phyloP scores from a whole-genome alignment of 2,888 invertebrate species.

The Lymantria monacha region DNA sequence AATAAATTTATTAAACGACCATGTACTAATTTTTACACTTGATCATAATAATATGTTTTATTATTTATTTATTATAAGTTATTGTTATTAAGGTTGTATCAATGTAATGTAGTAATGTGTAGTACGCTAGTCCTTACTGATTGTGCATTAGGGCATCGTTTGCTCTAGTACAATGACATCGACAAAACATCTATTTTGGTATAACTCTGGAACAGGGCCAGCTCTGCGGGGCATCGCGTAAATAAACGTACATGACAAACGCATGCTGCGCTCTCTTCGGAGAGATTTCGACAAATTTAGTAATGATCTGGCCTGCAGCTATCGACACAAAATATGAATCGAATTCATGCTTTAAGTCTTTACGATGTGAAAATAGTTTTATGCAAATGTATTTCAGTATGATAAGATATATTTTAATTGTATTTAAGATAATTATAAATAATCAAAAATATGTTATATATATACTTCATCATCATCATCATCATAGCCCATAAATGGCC shows the following conservation, averaged over 20 bases:
- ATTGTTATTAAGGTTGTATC: constrained; percentile 15
- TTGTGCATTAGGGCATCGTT: constrained; percentile 49
- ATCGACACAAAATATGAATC: constrained; percentile 35
- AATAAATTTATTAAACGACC: no score
- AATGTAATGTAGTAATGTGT: constrained; percentile 16
- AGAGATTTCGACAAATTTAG: constrained; percentile 60
- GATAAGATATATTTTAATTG: no score
- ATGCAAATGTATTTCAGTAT: no score
- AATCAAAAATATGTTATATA: no score
- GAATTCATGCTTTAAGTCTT: not conserved
- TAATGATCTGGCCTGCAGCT: constrained; percentile 40
- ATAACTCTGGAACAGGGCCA: constrained; percentile 70
- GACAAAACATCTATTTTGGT: constrained; percentile 75
- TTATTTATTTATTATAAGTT: no score
- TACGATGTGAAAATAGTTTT: not conserved
- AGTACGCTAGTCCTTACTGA: constrained; percentile 26
- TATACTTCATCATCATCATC: no score
- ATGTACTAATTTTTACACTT: no score
- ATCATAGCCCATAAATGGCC: no score
- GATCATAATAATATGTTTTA: no score
- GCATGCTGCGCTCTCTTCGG: constrained; percentile 53
- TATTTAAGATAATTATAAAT: no score
- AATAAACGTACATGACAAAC: constrained; percentile 72
- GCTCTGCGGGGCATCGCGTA: constrained; percentile 63
- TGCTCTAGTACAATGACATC: constrained; percentile 78